Base-by-base conservation (phyloP, 2,797 vertebrate genomes). In the Danionella dracula region DNA sequence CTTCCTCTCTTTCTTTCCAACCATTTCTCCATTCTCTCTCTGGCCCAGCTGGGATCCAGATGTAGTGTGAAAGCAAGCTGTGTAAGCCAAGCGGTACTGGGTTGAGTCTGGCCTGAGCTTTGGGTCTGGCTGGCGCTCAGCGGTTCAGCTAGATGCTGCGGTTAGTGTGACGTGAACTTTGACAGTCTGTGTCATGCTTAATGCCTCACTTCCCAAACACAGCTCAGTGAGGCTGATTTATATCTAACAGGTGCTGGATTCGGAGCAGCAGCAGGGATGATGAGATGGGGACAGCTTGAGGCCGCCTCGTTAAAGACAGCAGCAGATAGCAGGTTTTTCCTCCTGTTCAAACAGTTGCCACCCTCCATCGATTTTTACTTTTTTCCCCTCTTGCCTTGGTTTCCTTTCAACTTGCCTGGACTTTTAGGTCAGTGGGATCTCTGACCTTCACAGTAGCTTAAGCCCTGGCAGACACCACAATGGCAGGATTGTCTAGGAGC, bases 201-300 rank as follows among this genome's bases (percentile, higher is more conserved):
- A 89, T 89, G 87, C 86, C 87, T 90, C 83, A 87, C 89, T 91
- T 89, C 87, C 88, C 88, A 87, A 88, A 87, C 84, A 85, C 84
- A 84, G 89, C 84, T 84, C 80, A 75, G 82, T 78, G 46, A 71
- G 76, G 66, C 79, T 90, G 90, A 91, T 91, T 91, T 90, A 92
- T 92, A 85, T 88, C 83, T 83, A 83, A 83, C 90, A 92, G 90
- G 90, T 91, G 90, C 81, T 82, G 79, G 11, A 45, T 53, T 51
- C 55, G 15, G 81, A 71, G 78, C 78, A 76, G 78, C 79, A 77
- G 66, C 51, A 31, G 71, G 38, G 23, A 50, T 27, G 60, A 40
- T 48, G 37, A 45, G 32, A 49, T 78, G 12, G 80, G 37, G 46
- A 61, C 54, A 70, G 51, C 40, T 58, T 67, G 84, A 84, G 85